These are phyloP conservation scores for Chaenogobius annularis DNA, from an alignment of 2,113 vertebrate species.

Conservation along the genomic window DNA sequence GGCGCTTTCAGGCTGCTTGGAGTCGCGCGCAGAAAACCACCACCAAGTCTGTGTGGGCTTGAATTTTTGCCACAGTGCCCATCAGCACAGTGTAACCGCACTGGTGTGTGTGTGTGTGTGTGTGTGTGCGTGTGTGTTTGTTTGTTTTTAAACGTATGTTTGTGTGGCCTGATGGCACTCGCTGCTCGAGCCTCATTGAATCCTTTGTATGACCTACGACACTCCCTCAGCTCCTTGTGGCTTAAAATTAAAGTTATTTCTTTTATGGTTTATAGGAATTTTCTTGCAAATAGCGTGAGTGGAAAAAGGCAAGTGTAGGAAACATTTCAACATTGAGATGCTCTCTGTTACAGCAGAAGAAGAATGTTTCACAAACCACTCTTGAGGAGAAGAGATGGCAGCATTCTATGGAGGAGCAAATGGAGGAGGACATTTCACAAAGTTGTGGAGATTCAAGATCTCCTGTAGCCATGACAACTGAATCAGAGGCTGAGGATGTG, in stretches of 20 bases:
- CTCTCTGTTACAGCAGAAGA: conserved; percentile 30
- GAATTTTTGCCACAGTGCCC: not conserved
- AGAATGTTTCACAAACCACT: conserved; percentile 46
- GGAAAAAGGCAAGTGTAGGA: not conserved
- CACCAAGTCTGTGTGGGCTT: not conserved
- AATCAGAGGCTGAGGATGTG: conserved; percentile 47
- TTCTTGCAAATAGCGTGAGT: not conserved
- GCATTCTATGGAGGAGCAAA: conserved; percentile 20
- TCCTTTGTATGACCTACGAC: too few species aligned
- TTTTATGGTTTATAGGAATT: not conserved
- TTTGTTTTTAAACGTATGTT: not conserved
- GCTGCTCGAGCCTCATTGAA: too few species aligned
- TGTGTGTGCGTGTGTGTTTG: too few species aligned
- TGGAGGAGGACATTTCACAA: conserved; percentile 28
- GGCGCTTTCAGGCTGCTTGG: not conserved
- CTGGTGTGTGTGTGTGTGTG: too few species aligned
- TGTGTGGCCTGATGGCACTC: too few species aligned
- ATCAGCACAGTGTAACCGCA: too few species aligned
- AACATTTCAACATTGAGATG: not conserved
- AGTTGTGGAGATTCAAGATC: conserved; percentile 51
- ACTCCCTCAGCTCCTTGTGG: too few species aligned
- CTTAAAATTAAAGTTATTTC: not conserved
- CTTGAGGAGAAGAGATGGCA: conserved; percentile 35
- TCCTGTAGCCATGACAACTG: conserved; percentile 56
- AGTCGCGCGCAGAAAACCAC: not conserved